Percentiles rank a stretch among this genome's conserved stretches.
phyloP scores from a whole-genome alignment of 2,797 vertebrate genomes.

The Orientallactaga sibirica region DNA sequence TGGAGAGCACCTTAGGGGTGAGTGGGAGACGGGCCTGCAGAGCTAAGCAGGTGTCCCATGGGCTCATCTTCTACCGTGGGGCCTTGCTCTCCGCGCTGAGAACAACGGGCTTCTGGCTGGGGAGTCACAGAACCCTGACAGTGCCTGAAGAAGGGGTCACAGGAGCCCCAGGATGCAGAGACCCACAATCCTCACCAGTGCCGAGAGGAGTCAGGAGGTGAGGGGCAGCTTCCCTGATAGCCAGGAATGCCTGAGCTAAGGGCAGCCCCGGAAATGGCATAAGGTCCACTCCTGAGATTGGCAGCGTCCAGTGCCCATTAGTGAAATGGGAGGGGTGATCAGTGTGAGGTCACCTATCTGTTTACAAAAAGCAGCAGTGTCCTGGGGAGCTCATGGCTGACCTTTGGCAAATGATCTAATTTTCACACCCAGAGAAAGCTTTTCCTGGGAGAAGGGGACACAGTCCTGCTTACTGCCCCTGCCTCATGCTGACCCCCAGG shows the following conservation, averaged over 20 bases:
- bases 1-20: neutral
- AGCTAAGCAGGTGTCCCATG: neutral
- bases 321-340: no score
- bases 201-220: neutral
- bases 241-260: neutral
- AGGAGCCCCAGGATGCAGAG: neutral
- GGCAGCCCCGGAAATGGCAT: neutral
- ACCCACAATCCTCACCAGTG: neutral
- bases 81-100: no score
- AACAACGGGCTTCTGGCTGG: neutral
- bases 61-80: neutral
- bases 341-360: no score
- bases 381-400: neutral
- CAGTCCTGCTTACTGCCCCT: no score
- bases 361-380: neutral
- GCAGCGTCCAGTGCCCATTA: neutral
- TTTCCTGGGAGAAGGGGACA: neutral
- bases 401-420: neutral
- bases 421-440: neutral
- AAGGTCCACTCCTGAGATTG: neutral
- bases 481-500: no score
- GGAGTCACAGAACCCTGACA: neutral
- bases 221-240: neutral
- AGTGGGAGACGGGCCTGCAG: neutral
- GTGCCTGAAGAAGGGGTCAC: accelerated